A percentile compares a stretch with the other conserved stretches of the same genome.
phyloP scores from a whole-genome alignment of 2,888 invertebrate genomes.

The Keiferia lycopersicella region DNA sequence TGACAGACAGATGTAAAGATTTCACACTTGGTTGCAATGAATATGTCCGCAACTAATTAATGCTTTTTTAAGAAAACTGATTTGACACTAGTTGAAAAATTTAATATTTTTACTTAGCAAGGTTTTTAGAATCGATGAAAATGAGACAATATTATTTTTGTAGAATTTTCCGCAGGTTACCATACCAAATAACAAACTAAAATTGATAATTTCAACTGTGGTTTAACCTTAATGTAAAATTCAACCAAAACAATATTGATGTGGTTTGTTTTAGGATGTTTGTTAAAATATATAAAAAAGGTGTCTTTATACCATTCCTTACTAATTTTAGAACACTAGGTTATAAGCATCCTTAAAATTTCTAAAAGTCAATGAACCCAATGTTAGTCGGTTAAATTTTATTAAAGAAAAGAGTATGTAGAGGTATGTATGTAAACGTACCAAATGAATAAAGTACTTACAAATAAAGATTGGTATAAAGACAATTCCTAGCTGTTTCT shows the following conservation, averaged over 20 bases:
- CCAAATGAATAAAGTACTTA: too few relatives aligned
- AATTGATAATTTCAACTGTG: too few relatives aligned
- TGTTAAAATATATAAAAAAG: neutral
- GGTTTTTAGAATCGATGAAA: too few relatives aligned
- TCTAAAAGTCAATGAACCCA: too few relatives aligned
- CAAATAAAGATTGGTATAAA: constrained; percentile 7
- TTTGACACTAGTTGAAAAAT: neutral
- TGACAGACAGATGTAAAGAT: neutral
- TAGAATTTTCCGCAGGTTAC: too few relatives aligned
- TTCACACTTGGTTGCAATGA: neutral
- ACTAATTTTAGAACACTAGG: neutral
- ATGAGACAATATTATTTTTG: too few relatives aligned
- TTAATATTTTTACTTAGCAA: too few relatives aligned
- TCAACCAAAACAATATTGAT: neutral
- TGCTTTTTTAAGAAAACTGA: neutral
- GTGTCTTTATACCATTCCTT: constrained; percentile 4
- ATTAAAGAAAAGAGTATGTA: too few relatives aligned
- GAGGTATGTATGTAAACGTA: too few relatives aligned
- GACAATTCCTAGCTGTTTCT: constrained; percentile 24
- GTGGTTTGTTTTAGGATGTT: neutral
- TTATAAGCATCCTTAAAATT: too few relatives aligned
- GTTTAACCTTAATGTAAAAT: neutral
- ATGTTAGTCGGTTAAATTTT: too few relatives aligned
- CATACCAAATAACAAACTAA: too few relatives aligned
- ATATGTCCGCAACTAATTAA: neutral